Evolutionary conservation across 2,888 invertebrate species (phyloP).

Genomic region (Drosophila mayaguana): DNA sequence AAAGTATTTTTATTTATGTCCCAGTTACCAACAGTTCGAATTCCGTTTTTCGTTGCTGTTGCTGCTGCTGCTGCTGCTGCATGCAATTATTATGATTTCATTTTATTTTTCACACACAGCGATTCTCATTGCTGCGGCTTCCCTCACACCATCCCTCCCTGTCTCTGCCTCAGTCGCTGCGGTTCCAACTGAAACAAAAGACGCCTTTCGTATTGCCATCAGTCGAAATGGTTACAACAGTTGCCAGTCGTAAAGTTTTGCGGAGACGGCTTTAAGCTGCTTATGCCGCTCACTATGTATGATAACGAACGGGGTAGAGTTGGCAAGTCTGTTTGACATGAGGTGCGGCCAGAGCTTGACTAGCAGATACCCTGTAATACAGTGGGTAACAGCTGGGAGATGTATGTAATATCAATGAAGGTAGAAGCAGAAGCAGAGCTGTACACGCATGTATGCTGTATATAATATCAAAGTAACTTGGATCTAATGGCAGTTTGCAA

Average conservation of each 20-base stretch:
- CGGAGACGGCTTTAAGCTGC: conserved; percentile 69
- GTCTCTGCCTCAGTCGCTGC: neutral
- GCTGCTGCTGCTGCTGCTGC: conserved; percentile 30
- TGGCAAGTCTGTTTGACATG: neutral
- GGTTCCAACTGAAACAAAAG: conserved; percentile 53
- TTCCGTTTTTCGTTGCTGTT: conserved; percentile 19
- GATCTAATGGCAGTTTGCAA: no score
- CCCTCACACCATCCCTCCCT: conserved; percentile 1
- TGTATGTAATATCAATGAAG: neutral
- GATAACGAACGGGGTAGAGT: neutral
- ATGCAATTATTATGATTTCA: conserved; percentile 57
- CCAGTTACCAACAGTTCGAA: conserved; percentile 27
- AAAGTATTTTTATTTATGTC: conserved; percentile 52
- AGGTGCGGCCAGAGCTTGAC: neutral
- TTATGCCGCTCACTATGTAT: conserved; percentile 46
- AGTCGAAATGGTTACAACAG: conserved; percentile 59
- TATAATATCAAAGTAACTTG: no score
- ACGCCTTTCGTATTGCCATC: conserved; percentile 35
- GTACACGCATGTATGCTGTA: no score
- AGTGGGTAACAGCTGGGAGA: neutral
- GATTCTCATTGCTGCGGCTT: conserved; percentile 48
- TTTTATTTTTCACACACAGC: conserved; percentile 36
- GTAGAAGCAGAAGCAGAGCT: neutral
- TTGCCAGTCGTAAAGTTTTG: conserved; percentile 68
- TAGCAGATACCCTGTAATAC: neutral